These are phyloP conservation scores for Drosophila imparisetae DNA, from an alignment of 2,888 invertebrate genomes.

Conservation along the genomic window DNA sequence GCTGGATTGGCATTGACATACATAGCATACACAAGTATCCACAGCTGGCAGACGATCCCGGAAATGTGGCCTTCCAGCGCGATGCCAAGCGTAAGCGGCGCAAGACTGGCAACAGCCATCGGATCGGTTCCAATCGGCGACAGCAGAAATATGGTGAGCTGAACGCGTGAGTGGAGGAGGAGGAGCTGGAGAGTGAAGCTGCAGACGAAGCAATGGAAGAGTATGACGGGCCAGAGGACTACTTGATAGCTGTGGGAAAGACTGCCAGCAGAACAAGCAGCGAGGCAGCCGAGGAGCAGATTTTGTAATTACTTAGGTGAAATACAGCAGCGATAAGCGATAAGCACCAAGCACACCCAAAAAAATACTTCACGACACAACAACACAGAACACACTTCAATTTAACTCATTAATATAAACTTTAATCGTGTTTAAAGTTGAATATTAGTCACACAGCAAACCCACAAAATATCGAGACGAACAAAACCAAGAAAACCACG, in stretches of 20 bases:
- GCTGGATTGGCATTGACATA: slow-evolving; percentile 95
- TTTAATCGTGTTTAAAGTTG: slow-evolving; percentile 68
- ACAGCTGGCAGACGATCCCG: slow-evolving; percentile 96
- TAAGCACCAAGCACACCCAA: slow-evolving; percentile 28
- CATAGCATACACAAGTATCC: slow-evolving; percentile 95
- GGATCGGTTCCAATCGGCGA: slow-evolving; percentile 86
- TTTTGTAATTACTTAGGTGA: slow-evolving; percentile 76
- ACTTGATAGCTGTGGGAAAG: slow-evolving; percentile 66
- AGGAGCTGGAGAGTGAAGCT: slow-evolving; percentile 40
- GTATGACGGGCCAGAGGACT: slow-evolving; percentile 62
- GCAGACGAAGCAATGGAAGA: slow-evolving; percentile 51
- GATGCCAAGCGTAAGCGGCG: slow-evolving; percentile 93
- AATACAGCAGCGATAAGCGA: slow-evolving; percentile 54
- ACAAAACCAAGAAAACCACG: slow-evolving; percentile 32
- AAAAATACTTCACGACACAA: slow-evolving; percentile 31
- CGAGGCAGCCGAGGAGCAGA: slow-evolving; percentile 60
- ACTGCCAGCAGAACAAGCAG: slow-evolving; percentile 40
- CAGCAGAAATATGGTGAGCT: slow-evolving; percentile 75
- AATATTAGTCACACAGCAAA: slow-evolving; percentile 61
- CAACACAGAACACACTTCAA: slow-evolving; percentile 38
- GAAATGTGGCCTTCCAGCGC: slow-evolving; percentile 95
- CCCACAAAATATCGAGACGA: slow-evolving; percentile 17
- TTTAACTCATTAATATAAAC: slow-evolving; percentile 62
- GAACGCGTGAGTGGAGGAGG: slow-evolving; percentile 79
- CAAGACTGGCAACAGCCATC: slow-evolving; percentile 90